Base-by-base conservation (phyloP, 1,140 invertebrate species). In the Ericerus pela region DNA sequence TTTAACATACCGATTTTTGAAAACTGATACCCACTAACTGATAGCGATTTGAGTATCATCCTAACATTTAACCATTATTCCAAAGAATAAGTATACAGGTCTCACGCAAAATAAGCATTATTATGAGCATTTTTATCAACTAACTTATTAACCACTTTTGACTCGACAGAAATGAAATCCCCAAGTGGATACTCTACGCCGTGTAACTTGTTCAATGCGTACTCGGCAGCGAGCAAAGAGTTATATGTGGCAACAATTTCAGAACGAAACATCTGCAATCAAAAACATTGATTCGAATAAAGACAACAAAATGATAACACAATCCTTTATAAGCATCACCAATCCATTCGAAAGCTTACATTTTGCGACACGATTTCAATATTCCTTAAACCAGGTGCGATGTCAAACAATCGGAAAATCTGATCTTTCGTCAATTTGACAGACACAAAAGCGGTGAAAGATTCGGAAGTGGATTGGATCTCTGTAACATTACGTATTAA, bases 151-250 rank as follows among this genome's bases (percentile, higher is more conserved):
- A 47, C 11, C 11, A 18, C 41, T 47, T 47, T 47, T 47, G 41
- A 47, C 26, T 47, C 41, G 14, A 47, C 41, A 14, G 84, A 82
- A 57, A 90, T 75, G 30, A 82, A 73, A 59, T 84, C 80, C 14
- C 87, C 86, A 27, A 82, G 81, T 0, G 88, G 88, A 72, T 88
- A 91, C 69, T 91, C 87, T 67, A 91, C 85, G 1, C 84, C 84
- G 69, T 89, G 81, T 26, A 91, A 74, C 67, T 90, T 90, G 62
- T 88, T 84, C 61, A 77, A 75, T 5, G 79, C 87, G 70, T 88
- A 88, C 0, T 80, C 75, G 1, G 86, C 86, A 58, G 83, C 80
- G 66, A 84, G 81, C 0, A 79, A 74, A 65, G 78, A 81, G 37
- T 78, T 78, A 64, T 87, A 90, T 1, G 84, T 77, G 4, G 85